Percentiles rank a stretch among this genome's conserved stretches.
These are phyloP conservation scores for Eretmochelys imbricata DNA, from an alignment of 2,113 vertebrate genomes.

Conservation along the genomic window DNA sequence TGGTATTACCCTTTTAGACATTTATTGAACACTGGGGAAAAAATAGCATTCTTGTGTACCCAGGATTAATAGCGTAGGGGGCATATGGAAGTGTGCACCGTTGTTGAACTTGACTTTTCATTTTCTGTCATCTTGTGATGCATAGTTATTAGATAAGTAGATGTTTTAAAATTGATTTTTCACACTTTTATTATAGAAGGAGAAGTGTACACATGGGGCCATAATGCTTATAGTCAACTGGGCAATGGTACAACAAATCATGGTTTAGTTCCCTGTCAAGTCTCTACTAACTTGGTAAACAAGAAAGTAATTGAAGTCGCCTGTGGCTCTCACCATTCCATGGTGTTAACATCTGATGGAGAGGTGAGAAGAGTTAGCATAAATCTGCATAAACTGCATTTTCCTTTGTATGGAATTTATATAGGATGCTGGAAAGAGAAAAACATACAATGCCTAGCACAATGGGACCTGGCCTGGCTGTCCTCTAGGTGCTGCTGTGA, in stretches of 20 bases:
- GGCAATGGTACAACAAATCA: constrained; percentile 96
- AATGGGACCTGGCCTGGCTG: not conserved
- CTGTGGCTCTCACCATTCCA: constrained; percentile 97
- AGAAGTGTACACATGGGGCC: constrained; percentile 97
- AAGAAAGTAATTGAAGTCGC: constrained; percentile 94
- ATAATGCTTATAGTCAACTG: constrained; percentile 96
- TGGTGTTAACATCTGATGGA: constrained; percentile 93
- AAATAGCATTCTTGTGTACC: not conserved
- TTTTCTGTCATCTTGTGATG: not conserved
- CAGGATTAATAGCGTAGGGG: not conserved
- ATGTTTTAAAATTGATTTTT: constrained; percentile 23
- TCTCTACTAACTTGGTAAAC: constrained; percentile 94
- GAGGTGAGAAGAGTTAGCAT: constrained; percentile 83
- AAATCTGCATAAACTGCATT: not conserved
- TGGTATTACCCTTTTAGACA: not conserved
- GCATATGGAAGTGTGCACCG: not conserved
- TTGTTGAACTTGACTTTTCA: not conserved
- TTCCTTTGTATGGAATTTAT: not conserved
- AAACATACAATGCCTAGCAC: not conserved
- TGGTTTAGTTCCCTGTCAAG: constrained; percentile 88
- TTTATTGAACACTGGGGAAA: not conserved
- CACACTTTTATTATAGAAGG: constrained; percentile 84
- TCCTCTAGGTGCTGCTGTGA: not conserved
- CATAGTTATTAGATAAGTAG: not conserved
- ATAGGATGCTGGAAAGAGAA: not conserved